These are phyloP conservation scores for Nymphalis urticae DNA, from an alignment of 2,888 invertebrate species.

Conservation along the genomic window DNA sequence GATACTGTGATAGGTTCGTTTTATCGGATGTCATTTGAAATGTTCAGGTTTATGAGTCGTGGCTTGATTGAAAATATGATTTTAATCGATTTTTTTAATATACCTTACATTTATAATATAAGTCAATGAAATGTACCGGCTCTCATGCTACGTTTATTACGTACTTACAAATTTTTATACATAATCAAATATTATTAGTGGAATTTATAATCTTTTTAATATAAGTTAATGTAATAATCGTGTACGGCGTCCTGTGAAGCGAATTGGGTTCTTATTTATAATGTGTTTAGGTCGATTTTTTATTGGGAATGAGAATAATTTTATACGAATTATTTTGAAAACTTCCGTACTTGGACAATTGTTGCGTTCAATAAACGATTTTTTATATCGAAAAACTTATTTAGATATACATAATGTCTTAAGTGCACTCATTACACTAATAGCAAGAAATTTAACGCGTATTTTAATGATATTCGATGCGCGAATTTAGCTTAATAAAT, in stretches of 20 bases:
- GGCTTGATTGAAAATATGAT: not conserved
- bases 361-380: not conserved
- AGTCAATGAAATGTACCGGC: not conserved
- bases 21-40: conserved; percentile 14
- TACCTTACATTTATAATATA: not conserved
- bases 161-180: conserved; percentile 34
- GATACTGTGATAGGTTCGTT: conserved; percentile 40
- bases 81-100: conserved; percentile 3
- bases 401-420: too few relatives aligned
- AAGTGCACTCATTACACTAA: too few relatives aligned
- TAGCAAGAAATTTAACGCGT: too few relatives aligned
- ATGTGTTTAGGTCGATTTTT: conserved; percentile 6
- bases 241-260: conserved; percentile 18
- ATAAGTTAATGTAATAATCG: conserved; percentile 9
- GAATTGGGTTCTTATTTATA: conserved; percentile 15
- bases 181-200: conserved; percentile 28
- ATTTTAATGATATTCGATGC: too few relatives aligned
- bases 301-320: not conserved
- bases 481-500: too few relatives aligned
- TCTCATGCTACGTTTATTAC: conserved; percentile 15
- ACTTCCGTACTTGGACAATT: not conserved
- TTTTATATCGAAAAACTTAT: too few relatives aligned
- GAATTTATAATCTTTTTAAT: conserved; percentile 26
- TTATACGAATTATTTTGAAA: conserved; percentile 2
- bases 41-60: not conserved